phyloP scores from a whole-genome alignment of 2,888 invertebrate genomes.

The Callinectes sapidus region DNA sequence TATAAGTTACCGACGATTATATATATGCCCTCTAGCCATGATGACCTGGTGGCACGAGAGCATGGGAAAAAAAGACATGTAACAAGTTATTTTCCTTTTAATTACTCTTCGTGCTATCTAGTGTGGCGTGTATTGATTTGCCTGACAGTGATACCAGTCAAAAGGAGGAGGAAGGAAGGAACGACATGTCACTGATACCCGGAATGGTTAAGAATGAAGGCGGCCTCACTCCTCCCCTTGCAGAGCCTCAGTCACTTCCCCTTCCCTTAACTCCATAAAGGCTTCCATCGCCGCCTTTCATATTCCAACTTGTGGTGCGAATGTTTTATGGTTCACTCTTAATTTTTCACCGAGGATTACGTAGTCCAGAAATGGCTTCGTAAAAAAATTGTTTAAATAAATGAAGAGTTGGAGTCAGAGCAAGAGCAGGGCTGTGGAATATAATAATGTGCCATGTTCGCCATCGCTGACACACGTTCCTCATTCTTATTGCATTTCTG shows the following conservation, averaged over 20 bases:
- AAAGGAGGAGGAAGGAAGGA: neutral
- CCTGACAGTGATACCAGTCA: neutral
- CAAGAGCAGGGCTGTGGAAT: conserved; percentile 27
- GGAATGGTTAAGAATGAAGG: neutral
- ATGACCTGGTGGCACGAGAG: neutral
- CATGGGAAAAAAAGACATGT: neutral
- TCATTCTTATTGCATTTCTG: conserved; percentile 40
- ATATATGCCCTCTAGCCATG: neutral
- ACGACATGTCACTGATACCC: neutral
- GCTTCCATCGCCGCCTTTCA: neutral
- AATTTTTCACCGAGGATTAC: conserved; percentile 22
- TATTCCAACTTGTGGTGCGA: neutral
- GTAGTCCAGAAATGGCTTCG: conserved; percentile 8
- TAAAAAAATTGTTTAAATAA: conserved; percentile 19
- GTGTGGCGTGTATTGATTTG: neutral
- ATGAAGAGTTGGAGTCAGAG: conserved; percentile 4
- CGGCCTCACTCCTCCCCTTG: neutral
- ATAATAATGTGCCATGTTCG: conserved; percentile 38
- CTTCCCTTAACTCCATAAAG: neutral
- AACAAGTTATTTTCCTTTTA: neutral
- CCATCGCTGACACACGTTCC: conserved; percentile 17
- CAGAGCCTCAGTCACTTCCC: neutral
- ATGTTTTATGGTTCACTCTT: neutral
- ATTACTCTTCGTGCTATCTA: neutral
- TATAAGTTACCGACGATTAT: neutral